Evolutionary conservation across 2,888 invertebrate genomes (phyloP).

Genomic region (Loripinus fragilis): DNA sequence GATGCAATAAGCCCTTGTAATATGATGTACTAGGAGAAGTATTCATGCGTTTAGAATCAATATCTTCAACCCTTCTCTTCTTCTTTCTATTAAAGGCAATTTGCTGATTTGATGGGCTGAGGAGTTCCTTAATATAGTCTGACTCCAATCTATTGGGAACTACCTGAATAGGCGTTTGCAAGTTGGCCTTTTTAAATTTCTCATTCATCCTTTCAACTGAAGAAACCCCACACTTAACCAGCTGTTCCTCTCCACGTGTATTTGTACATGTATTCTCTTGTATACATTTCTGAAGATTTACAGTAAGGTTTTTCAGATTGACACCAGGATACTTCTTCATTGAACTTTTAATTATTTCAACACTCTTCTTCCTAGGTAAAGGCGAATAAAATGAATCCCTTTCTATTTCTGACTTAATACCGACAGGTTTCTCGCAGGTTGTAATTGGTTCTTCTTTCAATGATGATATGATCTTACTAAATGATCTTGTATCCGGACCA

Average conservation of each 20-base stretch:
- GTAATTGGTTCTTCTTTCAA: not conserved
- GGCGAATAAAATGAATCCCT: not conserved
- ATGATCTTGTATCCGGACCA: not conserved
- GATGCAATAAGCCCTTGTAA: no score
- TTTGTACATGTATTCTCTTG: not conserved
- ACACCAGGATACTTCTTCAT: slow-evolving; percentile 8
- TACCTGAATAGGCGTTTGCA: not conserved
- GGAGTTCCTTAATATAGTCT: not conserved
- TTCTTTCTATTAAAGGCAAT: not conserved
- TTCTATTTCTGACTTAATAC: no score
- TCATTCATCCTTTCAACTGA: not conserved
- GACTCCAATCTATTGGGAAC: not conserved
- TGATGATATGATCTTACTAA: not conserved
- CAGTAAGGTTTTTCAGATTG: not conserved
- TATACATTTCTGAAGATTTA: not conserved
- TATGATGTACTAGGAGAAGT: no score
- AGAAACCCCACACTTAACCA: slow-evolving; percentile 3
- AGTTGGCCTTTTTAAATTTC: not conserved
- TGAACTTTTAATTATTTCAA: not conserved
- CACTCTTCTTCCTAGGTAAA: not conserved
- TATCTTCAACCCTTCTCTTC: not conserved
- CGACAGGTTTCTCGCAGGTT: no score
- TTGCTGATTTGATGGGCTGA: not conserved
- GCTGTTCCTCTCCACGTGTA: not conserved
- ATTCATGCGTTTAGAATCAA: no score